These are phyloP conservation scores for Meloidogyne chitwoodi DNA, from an alignment of 1,140 invertebrate genomes.

Conservation along the genomic window DNA sequence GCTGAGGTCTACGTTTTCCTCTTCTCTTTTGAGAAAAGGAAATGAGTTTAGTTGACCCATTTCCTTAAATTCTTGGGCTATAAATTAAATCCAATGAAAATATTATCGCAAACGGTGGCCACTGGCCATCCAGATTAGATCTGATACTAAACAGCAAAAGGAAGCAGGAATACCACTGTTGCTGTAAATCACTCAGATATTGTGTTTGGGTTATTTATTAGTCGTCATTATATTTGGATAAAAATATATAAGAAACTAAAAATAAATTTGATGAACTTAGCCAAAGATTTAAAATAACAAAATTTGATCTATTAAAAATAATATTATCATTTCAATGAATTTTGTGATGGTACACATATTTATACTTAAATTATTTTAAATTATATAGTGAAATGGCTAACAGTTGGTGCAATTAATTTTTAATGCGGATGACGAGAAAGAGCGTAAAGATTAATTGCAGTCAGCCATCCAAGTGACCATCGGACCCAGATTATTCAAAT, in stretches of 20 bases:
- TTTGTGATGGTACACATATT: too few species aligned
- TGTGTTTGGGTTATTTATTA: neutral
- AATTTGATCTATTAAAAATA: too few species aligned
- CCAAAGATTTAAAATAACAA: too few species aligned
- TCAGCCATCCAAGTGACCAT: too few species aligned
- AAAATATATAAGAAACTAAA: neutral
- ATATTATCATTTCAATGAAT: too few species aligned
- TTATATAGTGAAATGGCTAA: too few species aligned
- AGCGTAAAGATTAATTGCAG: too few species aligned
- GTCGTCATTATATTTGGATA: neutral
- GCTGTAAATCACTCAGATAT: slow-evolving; percentile 20
- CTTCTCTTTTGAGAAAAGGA: neutral
- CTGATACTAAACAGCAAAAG: neutral
- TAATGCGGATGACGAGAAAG: too few species aligned
- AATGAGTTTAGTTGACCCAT: neutral
- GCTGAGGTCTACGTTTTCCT: too few species aligned
- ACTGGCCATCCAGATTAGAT: slow-evolving; percentile 9
- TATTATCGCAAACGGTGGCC: slow-evolving; percentile 7
- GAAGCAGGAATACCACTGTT: neutral
- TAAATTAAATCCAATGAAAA: slow-evolving; percentile 19
- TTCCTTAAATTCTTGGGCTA: neutral
- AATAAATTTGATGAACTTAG: neutral
- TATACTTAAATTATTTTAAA: too few species aligned
- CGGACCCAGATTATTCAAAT: too few species aligned
- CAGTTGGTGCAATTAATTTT: too few species aligned